These are phyloP conservation scores for Cyphomyrus discorhynchus DNA, from an alignment of 2,113 vertebrate genomes.

Conservation along the genomic window DNA sequence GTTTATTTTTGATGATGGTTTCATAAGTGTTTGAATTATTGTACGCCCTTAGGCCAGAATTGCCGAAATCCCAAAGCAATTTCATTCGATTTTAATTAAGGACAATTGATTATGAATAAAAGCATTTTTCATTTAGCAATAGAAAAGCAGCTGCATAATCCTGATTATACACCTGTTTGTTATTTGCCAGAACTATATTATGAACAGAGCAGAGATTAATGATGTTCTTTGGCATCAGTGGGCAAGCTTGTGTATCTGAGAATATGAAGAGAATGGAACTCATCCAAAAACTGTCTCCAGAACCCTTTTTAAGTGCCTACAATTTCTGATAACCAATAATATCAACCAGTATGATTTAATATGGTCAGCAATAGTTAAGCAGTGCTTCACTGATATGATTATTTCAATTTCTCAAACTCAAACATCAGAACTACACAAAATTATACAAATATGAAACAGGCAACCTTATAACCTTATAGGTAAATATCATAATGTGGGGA, in stretches of 20 bases:
- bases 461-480: not conserved
- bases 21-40: slow-evolving; percentile 7
- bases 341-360: not conserved
- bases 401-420: not conserved
- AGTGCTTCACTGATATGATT: not conserved
- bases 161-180: slow-evolving; percentile 30
- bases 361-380: not conserved
- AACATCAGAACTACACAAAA: not conserved
- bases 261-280: not conserved
- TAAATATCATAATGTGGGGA: not conserved
- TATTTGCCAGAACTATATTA: slow-evolving; percentile 31
- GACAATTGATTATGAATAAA: slow-evolving; percentile 7
- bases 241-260: slow-evolving; percentile 16
- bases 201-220: slow-evolving; percentile 34
- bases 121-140: not conserved
- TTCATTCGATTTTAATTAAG: slow-evolving; percentile 20
- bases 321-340: not conserved
- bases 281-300: not conserved
- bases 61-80: slow-evolving; percentile 10
- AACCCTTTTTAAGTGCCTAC: not conserved
- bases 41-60: not conserved
- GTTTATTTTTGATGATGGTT: not conserved
- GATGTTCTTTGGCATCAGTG: slow-evolving; percentile 26
- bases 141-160: slow-evolving; percentile 26
- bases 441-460: not conserved